Evolutionary conservation across 1,140 invertebrate genomes (phyloP), one percentile per base, ranked within the genome.

Genomic region (Bathynomus jamesi): DNA sequence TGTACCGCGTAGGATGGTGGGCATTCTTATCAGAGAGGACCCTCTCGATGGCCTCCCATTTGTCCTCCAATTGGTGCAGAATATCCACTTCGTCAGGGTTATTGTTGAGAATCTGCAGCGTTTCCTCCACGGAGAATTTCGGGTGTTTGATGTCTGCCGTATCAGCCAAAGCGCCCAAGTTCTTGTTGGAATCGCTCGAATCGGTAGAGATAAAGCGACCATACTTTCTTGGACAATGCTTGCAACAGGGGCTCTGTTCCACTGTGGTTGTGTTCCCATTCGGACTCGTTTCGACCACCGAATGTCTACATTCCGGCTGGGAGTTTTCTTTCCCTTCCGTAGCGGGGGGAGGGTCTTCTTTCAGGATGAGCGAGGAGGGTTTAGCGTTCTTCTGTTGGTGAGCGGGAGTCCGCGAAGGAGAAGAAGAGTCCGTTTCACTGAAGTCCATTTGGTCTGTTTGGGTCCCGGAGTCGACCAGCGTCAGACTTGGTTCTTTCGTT

Each of bases 361-460:
- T 53, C 13, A 53, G 13, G 21, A 53, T 17, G 11, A 63, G 69
- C 28, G 66, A 30, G 61, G 65, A 32, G n/a, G 67, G 73, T 53
- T 64, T 65, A 25, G 69, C 64, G n/a, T n/a, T n/a, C n/a, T n/a
- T n/a, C 7, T 61, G 65, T 65, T 71, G 66, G 40, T 67, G 65
- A 46, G 74, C 67, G 7, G 71, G 74, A 24, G 70, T 70, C 53
- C 70, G 69, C 27, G 72, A 65, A 63, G 78, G 76, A 27, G 40
- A 53, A 53, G 73, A 78, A 13, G 76, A 77, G 60, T 78, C 78
- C n/a, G 78, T 78, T 67, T 78, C 78, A 74, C 78, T 78, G 40
- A 78, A 74, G 27, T 78, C 75, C 72, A 78, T 71, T 31, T 67
- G 69, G 46, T 78, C 78, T 30, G 79, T 80, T 67, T 79, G 78